Evolutionary conservation across 2,113 vertebrate genomes (phyloP).

Genomic region (Ciconia maguari): DNA sequence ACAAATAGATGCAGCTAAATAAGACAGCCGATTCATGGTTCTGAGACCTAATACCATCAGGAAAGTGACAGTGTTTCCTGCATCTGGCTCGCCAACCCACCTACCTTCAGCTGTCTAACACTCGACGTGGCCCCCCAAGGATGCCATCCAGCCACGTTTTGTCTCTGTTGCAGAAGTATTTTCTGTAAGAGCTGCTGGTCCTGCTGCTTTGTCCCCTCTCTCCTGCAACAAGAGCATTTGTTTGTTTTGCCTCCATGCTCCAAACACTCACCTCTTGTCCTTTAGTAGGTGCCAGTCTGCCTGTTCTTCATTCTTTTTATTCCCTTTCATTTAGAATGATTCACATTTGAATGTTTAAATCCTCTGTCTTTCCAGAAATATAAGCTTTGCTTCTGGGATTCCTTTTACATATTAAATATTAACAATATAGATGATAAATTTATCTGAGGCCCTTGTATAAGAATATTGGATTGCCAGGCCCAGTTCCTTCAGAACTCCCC

Average conservation of each 20-base stretch:
- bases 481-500: neutral
- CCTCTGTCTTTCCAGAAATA: neutral
- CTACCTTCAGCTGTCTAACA: neutral
- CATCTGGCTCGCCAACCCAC: neutral
- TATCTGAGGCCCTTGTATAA: neutral
- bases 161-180: neutral
- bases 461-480: neutral
- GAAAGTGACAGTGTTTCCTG: neutral
- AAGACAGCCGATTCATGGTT: neutral
- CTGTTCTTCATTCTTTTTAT: neutral
- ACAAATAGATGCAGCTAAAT: neutral
- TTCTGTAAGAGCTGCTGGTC: neutral
- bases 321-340: neutral
- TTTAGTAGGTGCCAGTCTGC: neutral
- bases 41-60: neutral
- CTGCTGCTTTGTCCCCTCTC: neutral
- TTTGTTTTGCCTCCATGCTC: neutral
- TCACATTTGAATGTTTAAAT: neutral
- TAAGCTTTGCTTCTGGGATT: neutral
- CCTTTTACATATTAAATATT: neutral
- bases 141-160: neutral
- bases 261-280: neutral
- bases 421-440: neutral
- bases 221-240: neutral
- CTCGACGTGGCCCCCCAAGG: rapidly evolving